phyloP scores from a whole-genome alignment of 2,888 invertebrate species.

The Camptogramma bilineatum region DNA sequence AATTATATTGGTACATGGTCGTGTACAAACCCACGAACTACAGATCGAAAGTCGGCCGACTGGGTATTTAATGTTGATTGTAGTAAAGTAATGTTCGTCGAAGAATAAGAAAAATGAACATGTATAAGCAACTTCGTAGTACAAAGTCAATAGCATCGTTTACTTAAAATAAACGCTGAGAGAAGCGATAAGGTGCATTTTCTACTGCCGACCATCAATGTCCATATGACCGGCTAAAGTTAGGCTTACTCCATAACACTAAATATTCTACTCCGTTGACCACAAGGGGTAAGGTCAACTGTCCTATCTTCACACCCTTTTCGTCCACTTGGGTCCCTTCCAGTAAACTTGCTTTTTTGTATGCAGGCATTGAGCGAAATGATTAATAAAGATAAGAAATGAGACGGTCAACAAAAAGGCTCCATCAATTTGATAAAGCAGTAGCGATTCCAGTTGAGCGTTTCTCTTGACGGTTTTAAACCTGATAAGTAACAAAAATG shows the following conservation, averaged over 20 bases:
- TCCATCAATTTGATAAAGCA: constrained; percentile 52
- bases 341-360: constrained; percentile 51
- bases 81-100: no score
- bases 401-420: constrained; percentile 47
- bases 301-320: constrained; percentile 42
- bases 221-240: constrained; percentile 36
- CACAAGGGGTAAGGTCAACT: constrained; percentile 38
- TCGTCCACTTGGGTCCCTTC: constrained; percentile 39
- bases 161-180: constrained; percentile 2
- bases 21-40: no score
- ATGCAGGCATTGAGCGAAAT: constrained; percentile 59
- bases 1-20: no score
- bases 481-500: constrained; percentile 21
- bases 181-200: constrained; percentile 8
- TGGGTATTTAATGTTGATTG: no score
- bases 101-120: no score
- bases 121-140: background rate
- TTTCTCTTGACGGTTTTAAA: constrained; percentile 25
- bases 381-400: constrained; percentile 61
- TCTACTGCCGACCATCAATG: constrained; percentile 12
- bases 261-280: constrained; percentile 38
- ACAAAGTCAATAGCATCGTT: constrained; percentile 10
- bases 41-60: no score
- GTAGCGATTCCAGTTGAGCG: constrained; percentile 16
- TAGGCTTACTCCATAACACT: constrained; percentile 43